A percentile compares a stretch with the other conserved stretches of the same genome.
Evolutionary conservation across 2,888 invertebrate genomes (phyloP).

Genomic region (Anaspis maculata): DNA sequence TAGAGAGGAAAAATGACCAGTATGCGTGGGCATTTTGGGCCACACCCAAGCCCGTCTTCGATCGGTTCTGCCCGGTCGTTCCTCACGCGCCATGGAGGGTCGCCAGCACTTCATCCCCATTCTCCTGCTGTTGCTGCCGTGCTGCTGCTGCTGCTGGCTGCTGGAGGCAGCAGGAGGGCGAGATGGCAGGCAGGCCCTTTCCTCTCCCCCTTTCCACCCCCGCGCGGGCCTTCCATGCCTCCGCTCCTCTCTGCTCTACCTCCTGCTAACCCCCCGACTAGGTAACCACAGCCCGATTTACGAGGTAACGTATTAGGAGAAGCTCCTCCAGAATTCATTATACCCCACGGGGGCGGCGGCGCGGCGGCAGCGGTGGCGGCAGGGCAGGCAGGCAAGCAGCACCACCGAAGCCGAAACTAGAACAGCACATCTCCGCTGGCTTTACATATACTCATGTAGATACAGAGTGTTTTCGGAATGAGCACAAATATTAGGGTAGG

Average conservation of each 20-base stretch:
- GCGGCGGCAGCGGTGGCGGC: no score
- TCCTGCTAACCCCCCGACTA: background rate
- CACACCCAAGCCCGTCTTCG: constrained; percentile 41
- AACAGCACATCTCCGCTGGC: no score
- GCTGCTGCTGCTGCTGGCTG: no score
- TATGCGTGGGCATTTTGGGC: constrained; percentile 40
- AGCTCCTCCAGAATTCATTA: constrained; percentile 9
- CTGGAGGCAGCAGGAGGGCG: constrained; percentile 29
- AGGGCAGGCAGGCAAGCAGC: no score
- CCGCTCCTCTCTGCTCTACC: constrained; percentile 12
- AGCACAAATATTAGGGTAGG: no score
- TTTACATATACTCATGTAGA: no score
- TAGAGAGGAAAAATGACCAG: constrained; percentile 27
- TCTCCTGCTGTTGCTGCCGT: no score
- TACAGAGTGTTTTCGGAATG: no score
- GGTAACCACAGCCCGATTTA: constrained; percentile 20
- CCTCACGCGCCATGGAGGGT: constrained; percentile 40
- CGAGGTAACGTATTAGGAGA: constrained; percentile 19
- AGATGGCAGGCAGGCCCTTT: constrained; percentile 23
- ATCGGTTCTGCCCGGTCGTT: constrained; percentile 44
- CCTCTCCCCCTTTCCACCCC: constrained; percentile 25
- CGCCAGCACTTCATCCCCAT: constrained; percentile 29
- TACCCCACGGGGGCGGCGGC: no score
- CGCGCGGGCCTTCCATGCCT: constrained; percentile 23
- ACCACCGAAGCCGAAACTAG: no score